Base-by-base conservation (phyloP, 2,797 vertebrate species). In the Sebastes baramenuke region DNA sequence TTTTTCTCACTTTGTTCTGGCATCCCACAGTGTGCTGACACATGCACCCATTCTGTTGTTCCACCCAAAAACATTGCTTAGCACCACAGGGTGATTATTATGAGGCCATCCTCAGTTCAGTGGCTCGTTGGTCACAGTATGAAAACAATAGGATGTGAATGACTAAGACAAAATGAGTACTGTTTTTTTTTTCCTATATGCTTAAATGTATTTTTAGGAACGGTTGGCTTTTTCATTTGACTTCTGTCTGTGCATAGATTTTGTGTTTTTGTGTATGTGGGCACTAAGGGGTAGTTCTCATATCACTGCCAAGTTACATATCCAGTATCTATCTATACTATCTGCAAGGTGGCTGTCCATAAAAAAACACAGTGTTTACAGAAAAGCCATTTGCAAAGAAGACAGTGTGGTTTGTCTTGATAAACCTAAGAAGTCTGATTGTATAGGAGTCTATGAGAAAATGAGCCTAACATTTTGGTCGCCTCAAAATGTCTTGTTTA, bases 1-100 rank as follows among this genome's bases (percentile, higher is more conserved):
- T 79, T 72, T 55, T 59, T 78, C 30, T 65, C 67, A 75, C 84
- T 88, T 87, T 81, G 65, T 82, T 88, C 81, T 85, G 65, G 69
- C 77, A 84, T 72, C 77, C 72, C 12, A 58, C 59, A 22, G 76
- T 78, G 86, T 62, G 69, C 79, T 84, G 80, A 87, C 79, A 89
- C 72, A 88, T 85, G 72, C 72, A 78, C 36, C 49, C 68, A 36
- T 77, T 87, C 76, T 83, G 79, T 71, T 82, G 67, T 72, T 52
- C 71, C 75, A 75, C 65, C 74, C 75, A 70, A 76, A 78, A 79
- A 80, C 73, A 83, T 49, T 67, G 62, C 64, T 77, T 66, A 69
- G 22, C 69, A 71, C 72, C 58, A 42, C 61, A 71, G 67, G 79
- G 58, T 59, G 77, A 77, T 79, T 83, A 70, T 80, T 65, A 56